Percentiles rank a stretch among this genome's conserved stretches.
phyloP scores from a whole-genome alignment of 2,113 vertebrate species.

The Xenopus laevis region DNA sequence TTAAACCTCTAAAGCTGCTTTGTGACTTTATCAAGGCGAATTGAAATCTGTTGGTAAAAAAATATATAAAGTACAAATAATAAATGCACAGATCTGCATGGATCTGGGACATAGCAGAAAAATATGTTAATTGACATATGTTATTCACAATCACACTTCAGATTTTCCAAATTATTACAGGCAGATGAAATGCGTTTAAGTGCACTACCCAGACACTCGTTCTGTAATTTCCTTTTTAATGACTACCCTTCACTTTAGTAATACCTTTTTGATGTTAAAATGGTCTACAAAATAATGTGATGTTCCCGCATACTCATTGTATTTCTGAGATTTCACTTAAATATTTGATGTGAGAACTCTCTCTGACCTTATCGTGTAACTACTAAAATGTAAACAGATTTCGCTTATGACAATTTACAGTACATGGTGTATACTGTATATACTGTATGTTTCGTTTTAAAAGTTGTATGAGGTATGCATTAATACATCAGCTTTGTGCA shows the following conservation, averaged over 20 bases:
- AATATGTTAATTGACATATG: conserved; percentile 64
- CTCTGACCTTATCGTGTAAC: conserved; percentile 53
- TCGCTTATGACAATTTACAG: conserved; percentile 62
- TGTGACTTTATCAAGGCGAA: not conserved
- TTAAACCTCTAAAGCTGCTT: not conserved
- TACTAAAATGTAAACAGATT: conserved; percentile 59
- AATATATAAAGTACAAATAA: conserved; percentile 41
- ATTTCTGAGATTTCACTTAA: conserved; percentile 64
- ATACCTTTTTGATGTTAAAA: conserved; percentile 67
- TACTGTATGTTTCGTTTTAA: too few relatives aligned
- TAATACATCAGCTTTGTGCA: too few relatives aligned
- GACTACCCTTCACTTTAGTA: conserved; percentile 55
- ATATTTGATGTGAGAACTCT: conserved; percentile 69
- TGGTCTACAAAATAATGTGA: conserved; percentile 60
- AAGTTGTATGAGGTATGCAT: too few relatives aligned
- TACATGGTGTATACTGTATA: conserved; percentile 51
- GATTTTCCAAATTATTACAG: conserved; percentile 63
- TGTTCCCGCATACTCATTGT: conserved; percentile 53
- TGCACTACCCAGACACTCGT: conserved; percentile 56
- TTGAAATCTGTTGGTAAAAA: too few relatives aligned
- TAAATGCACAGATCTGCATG: conserved; percentile 58
- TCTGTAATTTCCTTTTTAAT: conserved; percentile 64
- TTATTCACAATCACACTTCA: conserved; percentile 64
- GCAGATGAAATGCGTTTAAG: conserved; percentile 59
- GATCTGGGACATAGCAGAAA: conserved; percentile 33